phyloP scores from a whole-genome alignment of 2,888 invertebrate species.

The Oligia fasciuncula region DNA sequence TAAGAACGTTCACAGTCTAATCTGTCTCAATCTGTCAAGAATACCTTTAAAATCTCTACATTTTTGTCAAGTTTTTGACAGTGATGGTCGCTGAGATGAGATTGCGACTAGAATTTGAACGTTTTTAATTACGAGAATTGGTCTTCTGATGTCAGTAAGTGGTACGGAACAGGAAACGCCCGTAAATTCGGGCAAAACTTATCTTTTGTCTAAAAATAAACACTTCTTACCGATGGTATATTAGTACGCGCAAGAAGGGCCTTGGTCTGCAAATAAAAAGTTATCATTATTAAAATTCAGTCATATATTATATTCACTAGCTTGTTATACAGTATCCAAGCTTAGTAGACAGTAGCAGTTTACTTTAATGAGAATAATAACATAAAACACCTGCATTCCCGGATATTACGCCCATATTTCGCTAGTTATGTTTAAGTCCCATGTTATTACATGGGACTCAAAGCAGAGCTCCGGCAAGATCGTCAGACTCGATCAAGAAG shows the following conservation, averaged over 20 bases:
- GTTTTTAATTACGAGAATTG: no score
- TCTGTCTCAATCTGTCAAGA: no score
- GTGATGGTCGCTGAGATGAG: no score
- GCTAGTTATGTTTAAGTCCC: background rate
- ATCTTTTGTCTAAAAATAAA: background rate
- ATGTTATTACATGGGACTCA: background rate
- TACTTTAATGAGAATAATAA: background rate
- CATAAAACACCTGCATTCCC: background rate
- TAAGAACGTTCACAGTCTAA: no score
- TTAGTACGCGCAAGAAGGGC: constrained; percentile 25
- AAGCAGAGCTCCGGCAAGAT: background rate
- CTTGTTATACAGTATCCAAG: background rate
- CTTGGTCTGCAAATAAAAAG: constrained; percentile 53
- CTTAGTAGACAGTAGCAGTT: background rate
- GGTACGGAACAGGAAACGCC: no score
- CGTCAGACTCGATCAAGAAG: background rate
- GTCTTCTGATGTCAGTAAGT: no score
- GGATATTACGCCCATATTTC: background rate
- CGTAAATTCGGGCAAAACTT: no score
- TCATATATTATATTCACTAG: background rate
- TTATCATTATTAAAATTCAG: background rate
- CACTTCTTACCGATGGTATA: constrained; percentile 71
- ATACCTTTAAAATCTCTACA: no score
- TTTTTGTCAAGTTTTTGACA: no score
- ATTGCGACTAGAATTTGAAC: no score